Base-by-base conservation (phyloP, 1,140 invertebrate genomes). In the Cataglyphis hispanica region DNA sequence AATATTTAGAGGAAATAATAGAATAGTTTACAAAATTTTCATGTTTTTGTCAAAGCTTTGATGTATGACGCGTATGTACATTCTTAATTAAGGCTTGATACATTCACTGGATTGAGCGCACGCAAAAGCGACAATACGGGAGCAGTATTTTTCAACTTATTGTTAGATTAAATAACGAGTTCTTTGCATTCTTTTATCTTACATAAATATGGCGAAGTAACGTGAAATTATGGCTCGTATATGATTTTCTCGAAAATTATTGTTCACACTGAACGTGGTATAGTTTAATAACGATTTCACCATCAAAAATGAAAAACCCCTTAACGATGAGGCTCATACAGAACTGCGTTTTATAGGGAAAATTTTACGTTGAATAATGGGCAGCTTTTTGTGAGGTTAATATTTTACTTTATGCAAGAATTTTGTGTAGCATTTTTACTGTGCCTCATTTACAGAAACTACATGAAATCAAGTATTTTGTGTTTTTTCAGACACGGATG, bases 401-500 rank as follows among this genome's bases (percentile, higher is more conserved):
- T 81, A 60, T 81, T 72, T 81, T 67, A 72, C 27, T 53, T 43
- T 1, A 13, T 13, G 40, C 40, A 50, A 66, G 22, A 22, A 43
- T 25, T 19, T 50, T 66, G 46, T 50, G 16, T 40, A 34, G 25
- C 53, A 40, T 72, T 81, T 81, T 58, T 19, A 43, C 50, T 43
- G 64, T 22, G 53, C 27, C 37, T 81, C 66, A 58, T 72, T 43
- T 72, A 58, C 64, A 43, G 27, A 69, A 70, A 81, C 53, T 43
- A 25, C 5, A n/a, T 43, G 50, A 81, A 58, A 81, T 81, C 64
- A 37, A 34, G 66, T 53, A 31, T 70, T 70, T 81, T 25, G 40
- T 81, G 72, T 81, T 72, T 81, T 72, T 81, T 19, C 81, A 76
- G 58, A 27, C 70, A 63, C 27, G 25, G 56, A 74, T 75, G 40